A percentile compares a stretch with the other conserved stretches of the same genome.
These are phyloP conservation scores for Phalacrocorax pelagicus DNA, from an alignment of 2,113 vertebrate species.

Conservation along the genomic window DNA sequence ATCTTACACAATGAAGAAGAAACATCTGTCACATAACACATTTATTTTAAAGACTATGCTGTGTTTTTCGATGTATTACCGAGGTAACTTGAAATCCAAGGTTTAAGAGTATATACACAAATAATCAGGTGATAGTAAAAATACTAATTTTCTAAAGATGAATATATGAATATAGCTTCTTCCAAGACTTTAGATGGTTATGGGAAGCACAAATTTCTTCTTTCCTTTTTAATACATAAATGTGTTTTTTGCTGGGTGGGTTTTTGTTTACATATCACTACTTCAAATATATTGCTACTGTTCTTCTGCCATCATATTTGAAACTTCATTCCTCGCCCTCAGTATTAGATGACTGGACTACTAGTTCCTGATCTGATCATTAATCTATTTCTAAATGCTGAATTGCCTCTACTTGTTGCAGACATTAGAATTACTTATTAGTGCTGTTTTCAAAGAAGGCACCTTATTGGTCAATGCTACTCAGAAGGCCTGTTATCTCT, in stretches of 20 bases:
- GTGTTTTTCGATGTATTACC: background rate
- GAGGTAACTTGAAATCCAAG: background rate
- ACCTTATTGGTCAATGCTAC: background rate
- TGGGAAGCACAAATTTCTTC: background rate
- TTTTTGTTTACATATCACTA: background rate
- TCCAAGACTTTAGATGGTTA: background rate
- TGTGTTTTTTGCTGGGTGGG: background rate
- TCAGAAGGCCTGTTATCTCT: background rate
- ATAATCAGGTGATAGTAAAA: background rate
- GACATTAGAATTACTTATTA: background rate
- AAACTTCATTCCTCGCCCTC: background rate
- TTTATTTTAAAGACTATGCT: background rate
- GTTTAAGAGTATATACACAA: background rate
- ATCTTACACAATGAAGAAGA: background rate
- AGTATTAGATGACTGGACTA: background rate
- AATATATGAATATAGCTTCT: background rate
- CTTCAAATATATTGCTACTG: background rate
- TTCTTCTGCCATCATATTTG: background rate
- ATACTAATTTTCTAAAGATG: background rate
- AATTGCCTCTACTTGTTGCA: background rate
- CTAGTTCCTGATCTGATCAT: background rate
- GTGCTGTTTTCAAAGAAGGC: background rate
- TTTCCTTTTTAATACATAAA: background rate
- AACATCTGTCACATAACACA: background rate
- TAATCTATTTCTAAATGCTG: background rate